Percentiles rank a stretch among this genome's conserved stretches.
Conservation (phyloP, 2,888 invertebrate genomes). For the Coremacera marginata region DNA sequence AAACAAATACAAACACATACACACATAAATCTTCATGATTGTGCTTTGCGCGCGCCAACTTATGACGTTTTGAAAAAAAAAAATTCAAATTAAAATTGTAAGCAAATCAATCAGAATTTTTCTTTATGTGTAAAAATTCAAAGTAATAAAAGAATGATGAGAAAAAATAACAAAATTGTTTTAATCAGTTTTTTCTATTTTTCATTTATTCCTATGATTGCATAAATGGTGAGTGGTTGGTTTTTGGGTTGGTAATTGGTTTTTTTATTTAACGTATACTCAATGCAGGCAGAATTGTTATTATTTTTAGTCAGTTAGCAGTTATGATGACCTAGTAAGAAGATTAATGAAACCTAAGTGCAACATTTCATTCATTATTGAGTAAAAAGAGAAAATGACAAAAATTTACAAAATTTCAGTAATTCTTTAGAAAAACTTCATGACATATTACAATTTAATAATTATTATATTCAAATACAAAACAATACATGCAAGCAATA, state of each 20-base stretch:
- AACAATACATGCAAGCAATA: too few species aligned
- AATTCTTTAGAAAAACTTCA: too few species aligned
- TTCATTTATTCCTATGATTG: neutral
- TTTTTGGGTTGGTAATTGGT: too few species aligned
- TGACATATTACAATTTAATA: too few species aligned
- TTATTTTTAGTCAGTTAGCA: too few species aligned
- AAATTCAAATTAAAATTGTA: slow-evolving; percentile 16
- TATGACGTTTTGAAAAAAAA: neutral
- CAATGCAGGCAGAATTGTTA: too few species aligned
- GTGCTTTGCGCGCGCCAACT: neutral
- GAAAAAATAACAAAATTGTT: neutral
- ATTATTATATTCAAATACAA: too few species aligned
- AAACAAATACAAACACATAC: neutral
- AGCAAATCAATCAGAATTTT: slow-evolving; percentile 15
- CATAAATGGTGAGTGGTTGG: neutral
- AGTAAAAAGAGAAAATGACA: too few species aligned
- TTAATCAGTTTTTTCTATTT: neutral
- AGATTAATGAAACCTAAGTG: too few species aligned
- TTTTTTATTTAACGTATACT: neutral
- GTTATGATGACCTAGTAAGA: too few species aligned
- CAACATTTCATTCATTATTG: too few species aligned
- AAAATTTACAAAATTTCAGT: too few species aligned
- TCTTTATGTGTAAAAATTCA: neutral
- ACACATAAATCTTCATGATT: neutral
- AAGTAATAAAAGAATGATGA: neutral